phyloP scores from a whole-genome alignment of 2,888 invertebrate species.

The Linyphia triangularis region DNA sequence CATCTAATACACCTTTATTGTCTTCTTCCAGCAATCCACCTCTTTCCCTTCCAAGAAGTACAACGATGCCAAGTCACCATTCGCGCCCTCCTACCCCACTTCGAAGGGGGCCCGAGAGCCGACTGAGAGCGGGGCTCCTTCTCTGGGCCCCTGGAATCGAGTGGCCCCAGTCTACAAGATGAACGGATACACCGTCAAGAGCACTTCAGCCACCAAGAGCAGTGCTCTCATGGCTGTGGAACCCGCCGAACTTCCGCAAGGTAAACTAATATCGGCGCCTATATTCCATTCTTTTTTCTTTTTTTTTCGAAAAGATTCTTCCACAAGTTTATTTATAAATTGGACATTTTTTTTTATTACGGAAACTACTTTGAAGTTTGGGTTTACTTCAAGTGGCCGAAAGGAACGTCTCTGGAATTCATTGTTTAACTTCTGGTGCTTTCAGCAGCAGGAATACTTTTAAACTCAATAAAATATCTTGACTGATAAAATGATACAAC shows the following conservation, averaged over 20 bases:
- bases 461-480: no score
- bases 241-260: slow-evolving; percentile 56
- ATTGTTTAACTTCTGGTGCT: no score
- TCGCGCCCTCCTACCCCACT: background rate
- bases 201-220: slow-evolving; percentile 66
- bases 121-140: background rate
- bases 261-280: no score
- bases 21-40: slow-evolving; percentile 31
- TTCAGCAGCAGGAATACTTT: no score
- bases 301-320: no score
- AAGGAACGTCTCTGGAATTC: no score
- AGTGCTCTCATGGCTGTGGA: slow-evolving; percentile 40
- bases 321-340: no score
- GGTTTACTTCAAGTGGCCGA: no score
- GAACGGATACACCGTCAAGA: slow-evolving; percentile 57
- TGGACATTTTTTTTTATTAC: no score
- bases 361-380: no score
- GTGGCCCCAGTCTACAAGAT: slow-evolving; percentile 42
- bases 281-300: no score
- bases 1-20: background rate
- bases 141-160: slow-evolving; percentile 47
- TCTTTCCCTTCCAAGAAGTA: slow-evolving; percentile 7
- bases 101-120: background rate
- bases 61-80: slow-evolving; percentile 8
- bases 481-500: no score